A percentile compares a stretch with the other conserved stretches of the same genome.
Evolutionary conservation across 2,888 invertebrate genomes (phyloP).

Genomic region (Marronus borbonicus): DNA sequence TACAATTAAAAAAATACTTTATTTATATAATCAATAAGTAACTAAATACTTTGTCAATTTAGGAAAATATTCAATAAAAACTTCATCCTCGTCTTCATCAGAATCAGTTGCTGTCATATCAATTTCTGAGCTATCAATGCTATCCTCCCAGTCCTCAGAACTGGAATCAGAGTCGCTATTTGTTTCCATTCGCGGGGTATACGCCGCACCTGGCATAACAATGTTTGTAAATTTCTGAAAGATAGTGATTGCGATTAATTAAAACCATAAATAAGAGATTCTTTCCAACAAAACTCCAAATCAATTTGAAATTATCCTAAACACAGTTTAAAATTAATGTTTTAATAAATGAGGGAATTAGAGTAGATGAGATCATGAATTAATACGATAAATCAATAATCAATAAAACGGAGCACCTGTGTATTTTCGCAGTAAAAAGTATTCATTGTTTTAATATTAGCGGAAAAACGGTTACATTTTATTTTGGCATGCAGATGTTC

Average conservation of each 20-base stretch:
- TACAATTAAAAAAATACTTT: slow-evolving; percentile 41
- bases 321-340: no score
- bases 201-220: slow-evolving; percentile 59
- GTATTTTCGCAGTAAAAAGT: no score
- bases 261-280: not conserved
- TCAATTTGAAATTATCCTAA: no score
- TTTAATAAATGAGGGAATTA: no score
- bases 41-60: slow-evolving; percentile 65
- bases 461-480: no score
- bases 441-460: no score
- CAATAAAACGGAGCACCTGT: no score
- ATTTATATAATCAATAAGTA: slow-evolving; percentile 54
- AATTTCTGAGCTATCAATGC: slow-evolving; percentile 66
- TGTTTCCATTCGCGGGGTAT: slow-evolving; percentile 47
- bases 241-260: slow-evolving; percentile 3
- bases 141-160: slow-evolving; percentile 66
- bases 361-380: no score
- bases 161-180: slow-evolving; percentile 61
- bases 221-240: slow-evolving; percentile 62
- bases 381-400: no score
- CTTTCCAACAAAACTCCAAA: no score
- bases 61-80: slow-evolving; percentile 62
- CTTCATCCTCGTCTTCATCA: slow-evolving; percentile 63
- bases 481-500: no score
- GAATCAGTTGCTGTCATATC: slow-evolving; percentile 64